Base-by-base conservation (phyloP, 2,113 vertebrate species). In the Ginglymostoma cirratum region DNA sequence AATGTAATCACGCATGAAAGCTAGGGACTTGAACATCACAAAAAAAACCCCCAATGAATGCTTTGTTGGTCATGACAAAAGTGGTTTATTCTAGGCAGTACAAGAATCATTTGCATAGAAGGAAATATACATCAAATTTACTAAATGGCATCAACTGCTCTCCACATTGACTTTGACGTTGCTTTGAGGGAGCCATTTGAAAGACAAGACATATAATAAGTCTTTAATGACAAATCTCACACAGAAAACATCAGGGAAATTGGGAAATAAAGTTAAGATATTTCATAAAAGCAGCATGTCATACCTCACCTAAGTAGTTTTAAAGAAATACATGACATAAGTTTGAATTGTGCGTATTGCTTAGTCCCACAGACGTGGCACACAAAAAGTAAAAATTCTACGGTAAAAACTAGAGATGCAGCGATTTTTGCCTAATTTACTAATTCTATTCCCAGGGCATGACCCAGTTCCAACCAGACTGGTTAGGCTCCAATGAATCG, bases 261-360 rank as follows among this genome's bases (percentile, higher is more conserved):
- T 94, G 52, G 27, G 5, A 24, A 45, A 69, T 69, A 69, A 94
- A 69, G 66, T 70, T 70, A 42, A 67, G 42, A n/a, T 38, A n/a
- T 52, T 87, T 67, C 65, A 94, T 38, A 42, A 90, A 94, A 72
- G 66, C 21, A 94, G 66, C 42, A 95, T 6, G 45, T 69, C 10
- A 70, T 94, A 83, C 92, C 45, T 70, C 15, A 30, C 93, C 65
- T 38, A 70, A 70, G 48, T 19, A 34, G 12, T 12, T 65, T 90
- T 92, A 65, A 30, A 70, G 38, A 94, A 48, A 30, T 30, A 48
- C 72, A 10, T 72, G 24, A 72, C 80, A 45, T 0, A 52, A 72
- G 42, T 27, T 45, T 30, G 66, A 93, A 72, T 95, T 95, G 94
- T 95, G 67, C 93, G 93, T 70, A 72, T 69, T 27, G 17, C 48